These are phyloP conservation scores for Varecia variegata DNA, from an alignment of 2,797 vertebrate genomes.

Conservation along the genomic window DNA sequence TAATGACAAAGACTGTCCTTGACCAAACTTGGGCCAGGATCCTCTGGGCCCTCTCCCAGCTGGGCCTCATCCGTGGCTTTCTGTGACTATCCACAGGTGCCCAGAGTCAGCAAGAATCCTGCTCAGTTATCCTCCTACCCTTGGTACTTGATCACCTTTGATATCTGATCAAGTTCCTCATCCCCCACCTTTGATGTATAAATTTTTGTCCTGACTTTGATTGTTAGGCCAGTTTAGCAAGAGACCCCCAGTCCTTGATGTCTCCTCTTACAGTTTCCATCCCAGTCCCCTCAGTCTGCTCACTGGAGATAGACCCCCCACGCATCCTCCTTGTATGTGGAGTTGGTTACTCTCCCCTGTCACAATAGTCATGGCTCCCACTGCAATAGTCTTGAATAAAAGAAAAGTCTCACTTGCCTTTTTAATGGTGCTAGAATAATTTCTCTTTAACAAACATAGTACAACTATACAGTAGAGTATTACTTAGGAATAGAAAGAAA, in stretches of 20 bases:
- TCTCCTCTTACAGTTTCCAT: background rate
- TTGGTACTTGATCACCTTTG: background rate
- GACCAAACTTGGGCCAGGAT: background rate
- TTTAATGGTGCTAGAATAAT: background rate
- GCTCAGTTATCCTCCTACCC: background rate
- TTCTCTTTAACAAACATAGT: background rate
- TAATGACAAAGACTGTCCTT: background rate
- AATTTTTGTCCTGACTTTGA: background rate
- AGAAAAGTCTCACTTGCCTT: background rate
- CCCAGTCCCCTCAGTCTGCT: background rate
- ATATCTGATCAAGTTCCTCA: background rate
- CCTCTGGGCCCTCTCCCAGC: background rate
- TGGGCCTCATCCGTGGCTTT: background rate
- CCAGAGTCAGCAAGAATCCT: background rate
- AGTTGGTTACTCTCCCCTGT: background rate
- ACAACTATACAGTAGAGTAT: background rate
- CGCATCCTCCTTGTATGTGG: background rate
- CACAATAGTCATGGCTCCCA: background rate
- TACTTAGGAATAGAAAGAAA: background rate
- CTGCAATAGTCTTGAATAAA: background rate
- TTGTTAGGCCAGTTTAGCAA: background rate
- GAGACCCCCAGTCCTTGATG: background rate
- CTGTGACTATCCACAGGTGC: background rate
- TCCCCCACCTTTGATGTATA: background rate
- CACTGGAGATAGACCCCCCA: background rate